Evolutionary conservation across 30 jellyfish, hydroid and myxozoan species (phyloP).

Genomic region (Pelagia noctiluca): DNA sequence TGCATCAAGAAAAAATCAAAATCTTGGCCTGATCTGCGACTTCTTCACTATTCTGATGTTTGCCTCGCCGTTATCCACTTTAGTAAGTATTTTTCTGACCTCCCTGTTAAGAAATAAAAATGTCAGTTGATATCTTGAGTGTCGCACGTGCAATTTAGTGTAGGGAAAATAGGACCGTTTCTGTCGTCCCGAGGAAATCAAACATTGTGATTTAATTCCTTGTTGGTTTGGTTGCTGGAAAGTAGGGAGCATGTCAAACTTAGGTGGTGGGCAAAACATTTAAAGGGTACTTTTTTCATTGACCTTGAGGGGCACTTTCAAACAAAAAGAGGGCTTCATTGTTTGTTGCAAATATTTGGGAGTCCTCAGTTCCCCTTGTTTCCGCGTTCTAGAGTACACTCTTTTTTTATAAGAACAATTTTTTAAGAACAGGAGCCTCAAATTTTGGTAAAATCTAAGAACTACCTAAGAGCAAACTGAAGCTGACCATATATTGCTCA

Average conservation of each 20-base stretch:
- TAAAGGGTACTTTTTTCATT: neutral
- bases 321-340: neutral
- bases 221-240: neutral
- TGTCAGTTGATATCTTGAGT: neutral
- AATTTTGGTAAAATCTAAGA: too few species aligned
- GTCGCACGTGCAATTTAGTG: neutral
- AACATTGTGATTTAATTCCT: too few species aligned
- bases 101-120: neutral
- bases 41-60: constrained; percentile 86
- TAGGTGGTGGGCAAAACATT: neutral
- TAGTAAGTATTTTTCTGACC: constrained; percentile 58
- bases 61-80: constrained; percentile 91
- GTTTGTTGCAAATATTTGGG: neutral
- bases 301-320: neutral
- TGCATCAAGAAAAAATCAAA: constrained; percentile 7
- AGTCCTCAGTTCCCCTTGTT: neutral
- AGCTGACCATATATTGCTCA: too few species aligned
- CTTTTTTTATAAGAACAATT: too few species aligned
- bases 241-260: neutral
- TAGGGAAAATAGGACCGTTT: neutral
- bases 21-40: constrained; percentile 77
- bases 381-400: too few species aligned
- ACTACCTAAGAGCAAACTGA: too few species aligned
- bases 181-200: neutral
- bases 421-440: neutral